These are phyloP conservation scores for Hydropsyche betteni DNA, from an alignment of 2,888 invertebrate genomes.

Conservation along the genomic window DNA sequence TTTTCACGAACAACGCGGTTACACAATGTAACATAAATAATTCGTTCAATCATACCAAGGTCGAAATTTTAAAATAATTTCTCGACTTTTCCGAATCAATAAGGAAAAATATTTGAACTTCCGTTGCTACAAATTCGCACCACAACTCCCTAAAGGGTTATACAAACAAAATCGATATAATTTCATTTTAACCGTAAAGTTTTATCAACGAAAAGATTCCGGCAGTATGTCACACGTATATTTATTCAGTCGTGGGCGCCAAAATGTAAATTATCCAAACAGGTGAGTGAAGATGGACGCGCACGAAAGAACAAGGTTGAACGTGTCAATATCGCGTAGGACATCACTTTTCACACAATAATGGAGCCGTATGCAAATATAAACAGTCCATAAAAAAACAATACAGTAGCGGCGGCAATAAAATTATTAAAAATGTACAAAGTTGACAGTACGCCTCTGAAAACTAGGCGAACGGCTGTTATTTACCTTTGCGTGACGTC, in stretches of 20 bases:
- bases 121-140: too few relatives aligned
- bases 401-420: background rate
- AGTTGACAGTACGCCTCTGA: background rate
- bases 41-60: too few relatives aligned
- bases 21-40: too few relatives aligned
- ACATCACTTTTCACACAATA: background rate
- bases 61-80: too few relatives aligned
- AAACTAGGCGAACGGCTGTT: background rate
- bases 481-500: slow-evolving; percentile 3
- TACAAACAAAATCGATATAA: too few relatives aligned
- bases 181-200: too few relatives aligned
- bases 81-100: too few relatives aligned
- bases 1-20: too few relatives aligned
- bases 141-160: too few relatives aligned
- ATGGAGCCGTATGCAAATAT: too few relatives aligned
- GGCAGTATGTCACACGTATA: background rate
- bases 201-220: too few relatives aligned
- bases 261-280: slow-evolving; percentile 23
- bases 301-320: slow-evolving; percentile 16
- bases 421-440: slow-evolving; percentile 3
- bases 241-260: slow-evolving; percentile 24
- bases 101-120: too few relatives aligned
- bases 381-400: background rate
- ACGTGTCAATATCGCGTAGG: background rate
- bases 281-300: slow-evolving; percentile 31